Conservation (phyloP, 35 echinoderm and acorn worm species). For the Acanthaster planci region DNA sequence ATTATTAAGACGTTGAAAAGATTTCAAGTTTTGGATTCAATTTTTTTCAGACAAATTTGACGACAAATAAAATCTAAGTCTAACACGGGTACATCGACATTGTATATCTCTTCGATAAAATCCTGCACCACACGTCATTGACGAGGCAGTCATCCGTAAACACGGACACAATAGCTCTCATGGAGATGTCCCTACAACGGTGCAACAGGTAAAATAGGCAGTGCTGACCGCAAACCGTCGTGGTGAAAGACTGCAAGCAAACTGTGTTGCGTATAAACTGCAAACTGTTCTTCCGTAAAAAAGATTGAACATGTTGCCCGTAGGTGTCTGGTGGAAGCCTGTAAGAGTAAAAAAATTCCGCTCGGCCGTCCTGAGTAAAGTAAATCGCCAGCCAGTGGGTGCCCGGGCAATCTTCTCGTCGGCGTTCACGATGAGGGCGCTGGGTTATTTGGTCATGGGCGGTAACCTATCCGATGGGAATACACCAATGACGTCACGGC, state of each 20-base stretch:
- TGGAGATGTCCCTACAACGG: slow-evolving; percentile 13
- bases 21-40: too few species aligned
- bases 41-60: too few species aligned
- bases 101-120: not conserved
- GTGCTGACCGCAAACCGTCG: slow-evolving; percentile 54
- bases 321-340: slow-evolving; percentile 33
- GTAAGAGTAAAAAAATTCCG: slow-evolving; percentile 54
- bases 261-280: not conserved
- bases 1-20: too few species aligned
- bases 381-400: too few species aligned
- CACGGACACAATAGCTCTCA: not conserved
- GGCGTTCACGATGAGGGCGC: too few species aligned
- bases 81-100: not conserved
- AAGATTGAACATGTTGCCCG: not conserved
- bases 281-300: slow-evolving; percentile 15
- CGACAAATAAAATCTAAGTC: too few species aligned
- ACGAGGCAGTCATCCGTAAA: not conserved
- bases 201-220: slow-evolving; percentile 44
- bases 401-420: too few species aligned
- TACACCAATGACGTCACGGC: slow-evolving; percentile 26
- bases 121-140: not conserved
- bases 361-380: not conserved
- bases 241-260: slow-evolving; percentile 8
- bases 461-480: too few species aligned
- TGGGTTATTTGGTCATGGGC: too few species aligned